phyloP scores from a whole-genome alignment of 2,888 invertebrate species.

The Trissolcus japonicus region DNA sequence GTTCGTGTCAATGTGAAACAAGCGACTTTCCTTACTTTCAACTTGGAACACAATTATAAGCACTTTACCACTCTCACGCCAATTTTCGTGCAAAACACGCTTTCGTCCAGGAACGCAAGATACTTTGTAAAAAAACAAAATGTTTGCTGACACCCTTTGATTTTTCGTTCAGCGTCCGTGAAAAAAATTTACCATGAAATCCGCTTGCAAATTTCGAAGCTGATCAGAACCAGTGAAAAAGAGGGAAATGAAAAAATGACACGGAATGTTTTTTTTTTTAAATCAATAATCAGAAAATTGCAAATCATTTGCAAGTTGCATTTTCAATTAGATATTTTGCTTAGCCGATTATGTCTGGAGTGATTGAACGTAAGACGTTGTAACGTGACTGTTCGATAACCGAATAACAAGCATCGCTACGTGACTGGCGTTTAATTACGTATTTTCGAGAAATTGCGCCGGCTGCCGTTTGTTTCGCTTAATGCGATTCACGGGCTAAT shows the following conservation, averaged over 20 bases:
- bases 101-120: not conserved
- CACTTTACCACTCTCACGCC: not conserved
- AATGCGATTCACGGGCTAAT: slow-evolving; percentile 22
- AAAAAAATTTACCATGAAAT: not conserved
- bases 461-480: slow-evolving; percentile 33
- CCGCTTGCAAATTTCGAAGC: not conserved
- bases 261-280: not conserved
- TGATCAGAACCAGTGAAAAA: not conserved
- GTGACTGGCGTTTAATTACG: slow-evolving; percentile 45
- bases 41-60: slow-evolving; percentile 1
- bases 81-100: not conserved
- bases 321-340: slow-evolving; percentile 1
- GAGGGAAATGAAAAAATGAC: not conserved
- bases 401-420: slow-evolving; percentile 33
- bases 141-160: not conserved
- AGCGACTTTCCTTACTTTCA: slow-evolving; percentile 1
- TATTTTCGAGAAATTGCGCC: slow-evolving; percentile 36
- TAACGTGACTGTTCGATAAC: slow-evolving; percentile 29
- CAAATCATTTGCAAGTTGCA: not conserved
- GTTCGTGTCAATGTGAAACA: not conserved
- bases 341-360: slow-evolving; percentile 2
- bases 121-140: not conserved
- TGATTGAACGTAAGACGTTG: slow-evolving; percentile 7
- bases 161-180: not conserved
- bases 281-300: too few relatives aligned